These are phyloP conservation scores for Nycticryphes semicollaris DNA, from an alignment of 2,113 vertebrate species.

Conservation along the genomic window DNA sequence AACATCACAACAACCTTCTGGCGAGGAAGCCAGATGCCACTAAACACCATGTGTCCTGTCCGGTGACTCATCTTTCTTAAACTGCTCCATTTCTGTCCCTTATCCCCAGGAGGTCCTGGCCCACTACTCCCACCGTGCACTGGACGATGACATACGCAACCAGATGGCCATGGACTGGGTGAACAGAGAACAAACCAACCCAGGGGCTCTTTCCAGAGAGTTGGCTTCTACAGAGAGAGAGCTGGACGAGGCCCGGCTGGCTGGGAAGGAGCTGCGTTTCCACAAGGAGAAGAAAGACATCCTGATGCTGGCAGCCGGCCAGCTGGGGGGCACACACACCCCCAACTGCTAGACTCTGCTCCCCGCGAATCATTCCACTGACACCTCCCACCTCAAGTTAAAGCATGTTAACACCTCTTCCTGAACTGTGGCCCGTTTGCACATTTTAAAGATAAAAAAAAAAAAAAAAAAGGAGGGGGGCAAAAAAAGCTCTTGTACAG, in stretches of 20 bases:
- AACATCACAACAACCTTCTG: accelerated
- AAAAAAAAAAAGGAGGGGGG: no score
- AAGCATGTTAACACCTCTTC: not conserved
- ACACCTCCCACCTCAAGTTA: not conserved
- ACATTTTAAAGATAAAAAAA: not conserved
- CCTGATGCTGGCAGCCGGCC: conserved; percentile 91
- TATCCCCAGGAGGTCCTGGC: conserved; percentile 89
- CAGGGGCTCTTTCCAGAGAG: conserved; percentile 85
- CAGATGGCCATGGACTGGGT: conserved; percentile 98
- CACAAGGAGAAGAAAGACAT: conserved; percentile 99
- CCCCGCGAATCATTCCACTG: accelerated
- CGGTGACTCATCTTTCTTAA: not conserved
- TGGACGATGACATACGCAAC: conserved; percentile 94
- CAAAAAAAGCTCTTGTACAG: conserved; percentile 41
- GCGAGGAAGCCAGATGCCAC: not conserved
- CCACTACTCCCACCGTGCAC: conserved; percentile 95
- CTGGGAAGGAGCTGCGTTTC: conserved; percentile 93
- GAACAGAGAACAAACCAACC: conserved; percentile 88
- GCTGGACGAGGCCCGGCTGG: conserved; percentile 92
- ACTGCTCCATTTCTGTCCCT: not conserved
- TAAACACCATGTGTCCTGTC: accelerated
- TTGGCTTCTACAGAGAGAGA: conserved; percentile 88
- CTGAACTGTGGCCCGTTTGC: not conserved
- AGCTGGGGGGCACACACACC: conserved; percentile 84
- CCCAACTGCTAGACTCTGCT: conserved; percentile 69